Conservation (phyloP, 2,888 invertebrate species). For the Zele albiditarsus region DNA sequence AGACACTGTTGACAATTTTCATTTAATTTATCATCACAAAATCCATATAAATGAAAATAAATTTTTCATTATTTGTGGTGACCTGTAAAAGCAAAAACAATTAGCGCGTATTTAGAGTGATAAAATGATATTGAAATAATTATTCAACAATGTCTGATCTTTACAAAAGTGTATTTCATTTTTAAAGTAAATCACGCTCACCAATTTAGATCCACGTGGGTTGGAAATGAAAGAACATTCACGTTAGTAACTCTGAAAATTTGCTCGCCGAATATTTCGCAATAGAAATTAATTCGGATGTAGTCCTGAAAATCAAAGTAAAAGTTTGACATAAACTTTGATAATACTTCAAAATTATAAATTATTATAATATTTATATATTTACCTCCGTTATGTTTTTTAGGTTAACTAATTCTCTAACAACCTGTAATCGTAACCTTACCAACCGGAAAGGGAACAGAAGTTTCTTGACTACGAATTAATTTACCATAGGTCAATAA, state of each 20-base stretch:
- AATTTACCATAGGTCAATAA: too few relatives aligned
- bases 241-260: neutral
- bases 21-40: neutral
- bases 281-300: neutral
- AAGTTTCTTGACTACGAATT: too few relatives aligned
- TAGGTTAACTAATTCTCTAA: too few relatives aligned
- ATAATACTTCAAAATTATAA: too few relatives aligned
- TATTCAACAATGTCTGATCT: conserved; percentile 22
- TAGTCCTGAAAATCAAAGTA: neutral
- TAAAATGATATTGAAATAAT: neutral
- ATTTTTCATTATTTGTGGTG: neutral
- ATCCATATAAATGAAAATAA: neutral
- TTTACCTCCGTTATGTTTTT: too few relatives aligned
- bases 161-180: neutral
- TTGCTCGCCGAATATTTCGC: neutral
- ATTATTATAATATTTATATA: too few relatives aligned
- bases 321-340: neutral
- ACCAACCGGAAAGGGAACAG: too few relatives aligned
- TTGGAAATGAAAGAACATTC: neutral
- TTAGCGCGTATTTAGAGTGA: neutral
- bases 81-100: conserved; percentile 6
- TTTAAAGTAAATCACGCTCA: neutral
- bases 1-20: conserved; percentile 28
- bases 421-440: too few relatives aligned
- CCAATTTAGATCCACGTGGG: neutral